phyloP scores from a whole-genome alignment of 2,888 invertebrate species.

The Latheticus oryzae region DNA sequence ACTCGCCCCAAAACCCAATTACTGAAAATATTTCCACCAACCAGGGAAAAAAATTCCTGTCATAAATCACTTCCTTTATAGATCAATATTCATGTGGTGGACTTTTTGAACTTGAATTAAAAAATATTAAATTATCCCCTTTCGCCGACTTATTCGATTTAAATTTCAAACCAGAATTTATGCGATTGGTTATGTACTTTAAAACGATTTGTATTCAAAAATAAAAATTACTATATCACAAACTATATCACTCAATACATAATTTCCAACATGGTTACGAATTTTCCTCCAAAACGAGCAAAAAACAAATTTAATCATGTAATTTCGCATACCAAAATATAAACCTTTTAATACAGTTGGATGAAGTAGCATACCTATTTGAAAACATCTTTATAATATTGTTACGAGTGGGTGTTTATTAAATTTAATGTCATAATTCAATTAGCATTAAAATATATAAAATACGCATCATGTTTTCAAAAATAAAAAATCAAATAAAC shows the following conservation, averaged over 20 bases:
- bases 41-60: constrained; percentile 16
- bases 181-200: constrained; percentile 28
- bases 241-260: constrained; percentile 26
- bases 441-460: constrained; percentile 9
- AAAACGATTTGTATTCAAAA: constrained; percentile 32
- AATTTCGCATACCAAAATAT: constrained; percentile 17
- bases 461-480: no score
- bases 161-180: constrained; percentile 26
- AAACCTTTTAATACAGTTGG: constrained; percentile 17
- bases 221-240: constrained; percentile 22
- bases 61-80: constrained; percentile 9
- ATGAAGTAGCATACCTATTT: constrained; percentile 16
- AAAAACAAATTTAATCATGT: constrained; percentile 24
- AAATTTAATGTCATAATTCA: constrained; percentile 26
- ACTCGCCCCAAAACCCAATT: constrained; percentile 32
- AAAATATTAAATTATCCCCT: constrained; percentile 29
- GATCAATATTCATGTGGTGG: constrained; percentile 12
- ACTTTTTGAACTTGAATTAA: constrained; percentile 7
- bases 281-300: constrained; percentile 11
- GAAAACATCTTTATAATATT: constrained; percentile 12
- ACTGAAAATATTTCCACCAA: constrained; percentile 19
- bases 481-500: no score
- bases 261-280: constrained; percentile 19
- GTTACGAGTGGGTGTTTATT: constrained; percentile 16
- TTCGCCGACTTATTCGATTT: constrained; percentile 13